Base-by-base conservation (phyloP, 2,888 invertebrate genomes). In the Celastrina argiolus region DNA sequence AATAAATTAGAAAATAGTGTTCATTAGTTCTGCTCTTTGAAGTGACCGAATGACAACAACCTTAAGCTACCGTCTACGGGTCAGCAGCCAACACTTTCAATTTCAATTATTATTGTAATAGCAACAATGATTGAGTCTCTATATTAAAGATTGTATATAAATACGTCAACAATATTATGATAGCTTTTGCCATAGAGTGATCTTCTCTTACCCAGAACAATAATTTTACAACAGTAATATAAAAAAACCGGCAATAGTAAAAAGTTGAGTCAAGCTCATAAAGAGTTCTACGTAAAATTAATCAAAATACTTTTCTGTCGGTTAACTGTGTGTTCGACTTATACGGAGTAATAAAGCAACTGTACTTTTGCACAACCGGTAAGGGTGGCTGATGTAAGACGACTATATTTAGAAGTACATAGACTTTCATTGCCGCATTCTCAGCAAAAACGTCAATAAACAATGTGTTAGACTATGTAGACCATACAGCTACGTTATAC, bases 391-490 rank as follows among this genome's bases (percentile, higher is more conserved):
- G 75, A 76, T 74, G 75, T 67, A 70, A 76, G 72, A 72, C 71
- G 68, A 71, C 76, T 76, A 73, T 74, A 73, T 75, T 76, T 74
- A 80, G 76, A 77, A 75, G 71, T 72, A 73, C 69, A 71, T 69
- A 68, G 71, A 74, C 78, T 80, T 81, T 80, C 77, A 77, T 81
- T 81, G 69, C 80, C 81, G 80, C 83, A 81, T 83, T 76, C 79
- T 73, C 79, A 80, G 74, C 80, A 76, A 73, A 74, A 76, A 78
- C 76, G 75, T 74, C 72, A 72, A 76, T 76, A 79, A 78, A 69
- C 64, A 68, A 61, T 12, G 34, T 45, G 16, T 34, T 34, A 34
- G n/a, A n/a, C 16, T 42, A 14, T 42, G n/a, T 42, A 42, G 2
- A n/a, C 42, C 16, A 42, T 5, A 16, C 2, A n/a, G n/a, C n/a